A percentile compares a stretch with the other conserved stretches of the same genome.
Conservation (phyloP, 2,888 invertebrate genomes). For the Cephalotes varians region DNA sequence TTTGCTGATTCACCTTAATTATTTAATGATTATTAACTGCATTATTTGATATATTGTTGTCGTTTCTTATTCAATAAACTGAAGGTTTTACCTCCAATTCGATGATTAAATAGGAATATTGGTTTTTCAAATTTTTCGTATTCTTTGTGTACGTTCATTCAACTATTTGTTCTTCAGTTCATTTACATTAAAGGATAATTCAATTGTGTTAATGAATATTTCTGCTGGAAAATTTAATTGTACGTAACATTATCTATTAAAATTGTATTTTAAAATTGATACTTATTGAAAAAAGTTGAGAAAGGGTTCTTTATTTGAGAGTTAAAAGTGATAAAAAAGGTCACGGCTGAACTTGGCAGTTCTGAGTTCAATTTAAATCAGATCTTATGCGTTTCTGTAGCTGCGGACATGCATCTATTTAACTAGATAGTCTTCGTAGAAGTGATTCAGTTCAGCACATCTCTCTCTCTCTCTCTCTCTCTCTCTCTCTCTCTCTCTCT, state of each 20-base stretch:
- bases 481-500: slow-evolving; percentile 64
- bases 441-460: slow-evolving; percentile 67
- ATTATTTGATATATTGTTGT: neutral
- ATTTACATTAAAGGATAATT: neutral
- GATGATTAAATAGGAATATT: slow-evolving; percentile 9
- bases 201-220: slow-evolving; percentile 7
- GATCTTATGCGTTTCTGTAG: slow-evolving; percentile 10
- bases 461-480: slow-evolving; percentile 67
- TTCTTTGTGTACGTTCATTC: neutral
- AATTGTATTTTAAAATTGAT: neutral
- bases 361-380: neutral
- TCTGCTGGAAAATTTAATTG: slow-evolving; percentile 15
- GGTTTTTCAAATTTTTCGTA: neutral
- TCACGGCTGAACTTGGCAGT: neutral
- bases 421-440: neutral
- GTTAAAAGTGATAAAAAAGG: slow-evolving; percentile 12
- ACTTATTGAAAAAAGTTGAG: neutral
- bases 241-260: neutral
- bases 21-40: slow-evolving; percentile 19
- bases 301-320: slow-evolving; percentile 28
- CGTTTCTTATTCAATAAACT: neutral
- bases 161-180: neutral
- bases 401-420: slow-evolving; percentile 30
- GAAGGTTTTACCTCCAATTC: neutral
- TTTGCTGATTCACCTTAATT: slow-evolving; percentile 13